Percentiles rank a stretch among this genome's conserved stretches.
Evolutionary conservation across 2,888 invertebrate genomes (phyloP).

Genomic region (Tyria jacobaeae): DNA sequence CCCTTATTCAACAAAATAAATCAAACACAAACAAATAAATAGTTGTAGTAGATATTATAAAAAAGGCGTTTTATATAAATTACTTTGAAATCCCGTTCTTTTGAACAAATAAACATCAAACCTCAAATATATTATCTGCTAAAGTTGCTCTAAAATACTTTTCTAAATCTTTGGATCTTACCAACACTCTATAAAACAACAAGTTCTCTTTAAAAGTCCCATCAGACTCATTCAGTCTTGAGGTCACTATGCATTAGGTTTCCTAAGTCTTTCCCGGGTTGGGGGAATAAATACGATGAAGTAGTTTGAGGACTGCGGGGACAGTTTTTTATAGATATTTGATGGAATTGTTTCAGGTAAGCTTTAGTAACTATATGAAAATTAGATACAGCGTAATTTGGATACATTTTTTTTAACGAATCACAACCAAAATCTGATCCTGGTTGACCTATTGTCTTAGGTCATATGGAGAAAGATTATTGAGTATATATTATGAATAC

Average conservation of each 20-base stretch:
- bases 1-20: too few relatives aligned
- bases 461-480: too few relatives aligned
- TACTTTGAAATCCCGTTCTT: too few relatives aligned
- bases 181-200: conserved; percentile 8
- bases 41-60: too few relatives aligned
- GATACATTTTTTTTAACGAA: background rate
- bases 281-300: conserved; percentile 20
- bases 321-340: background rate
- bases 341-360: background rate
- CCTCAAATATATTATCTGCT: too few relatives aligned
- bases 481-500: too few relatives aligned
- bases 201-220: conserved; percentile 6
- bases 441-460: too few relatives aligned
- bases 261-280: conserved; percentile 18
- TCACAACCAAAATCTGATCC: too few relatives aligned
- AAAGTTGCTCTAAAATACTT: background rate
- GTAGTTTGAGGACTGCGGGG: background rate
- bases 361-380: background rate
- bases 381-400: background rate
- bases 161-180: conserved; percentile 1
- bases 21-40: too few relatives aligned
- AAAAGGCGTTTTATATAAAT: too few relatives aligned
- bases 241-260: conserved; percentile 1
- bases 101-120: too few relatives aligned
- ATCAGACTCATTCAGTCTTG: conserved; percentile 3